Base-by-base conservation (phyloP, 2,888 invertebrate species). In the Empis livida region DNA sequence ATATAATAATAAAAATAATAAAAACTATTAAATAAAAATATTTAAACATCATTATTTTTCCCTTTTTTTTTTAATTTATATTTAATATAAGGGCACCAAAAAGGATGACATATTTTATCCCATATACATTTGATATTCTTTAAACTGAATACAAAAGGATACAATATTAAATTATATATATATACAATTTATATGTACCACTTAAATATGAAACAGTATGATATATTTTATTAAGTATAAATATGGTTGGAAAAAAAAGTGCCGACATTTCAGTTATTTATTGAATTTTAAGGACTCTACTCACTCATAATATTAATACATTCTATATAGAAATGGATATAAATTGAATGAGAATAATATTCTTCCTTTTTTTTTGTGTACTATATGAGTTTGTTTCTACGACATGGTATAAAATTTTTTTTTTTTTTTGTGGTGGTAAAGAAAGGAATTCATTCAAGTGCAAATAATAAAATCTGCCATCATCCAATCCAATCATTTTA, bases 181-280 rank as follows among this genome's bases (percentile, higher is more conserved):
- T 27, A 27, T 27, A 27, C 23, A 27, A 27, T 27, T 27, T 27
- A 27, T 27, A 27, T 9, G 23, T 27, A 27, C 23, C 23, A 27
- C 23, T 27, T 27, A 27, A 27, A 27, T 27, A 27, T 27, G 23
- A 27, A 27, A 27, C 23, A 27, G 23, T 27, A 27, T 27, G 23
- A 27, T 27, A 27, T 9, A 27, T 27, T 27, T 27, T 27, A 27
- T 27, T 27, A 27, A 8, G 9, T 27, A 8, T 27, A 27, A 8
- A 8, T 27, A 27, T 27, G 23, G n/a, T 27, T 27, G 23, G 2
- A 27, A 27, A 27, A 27, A 41, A 41, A 41, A 41, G 41, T 41
- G 41, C 41, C 41, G 23, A 41, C 41, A 23, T 41, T 23, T 41
- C 23, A 20, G 23, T 41, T 23, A 41, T 41, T 41, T 41, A 41